Conservation (phyloP, 2,888 invertebrate species). For the Steromphala cineraria region DNA sequence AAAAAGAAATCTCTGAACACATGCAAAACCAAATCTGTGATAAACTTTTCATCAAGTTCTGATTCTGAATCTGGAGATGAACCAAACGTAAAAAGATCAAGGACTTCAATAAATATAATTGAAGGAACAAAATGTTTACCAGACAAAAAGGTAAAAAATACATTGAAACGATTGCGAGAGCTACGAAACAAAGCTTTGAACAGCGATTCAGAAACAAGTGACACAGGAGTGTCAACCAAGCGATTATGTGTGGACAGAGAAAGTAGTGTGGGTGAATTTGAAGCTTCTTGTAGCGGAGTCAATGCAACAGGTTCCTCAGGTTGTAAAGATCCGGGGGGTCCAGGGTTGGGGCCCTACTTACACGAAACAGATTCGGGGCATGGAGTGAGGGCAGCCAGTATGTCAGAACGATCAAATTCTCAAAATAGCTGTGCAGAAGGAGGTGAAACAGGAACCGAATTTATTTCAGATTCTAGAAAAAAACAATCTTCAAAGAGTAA, state of each 20-base stretch:
- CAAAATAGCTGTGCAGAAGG: not conserved
- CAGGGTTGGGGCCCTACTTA: slow-evolving; percentile 43
- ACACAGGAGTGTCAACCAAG: slow-evolving; percentile 28
- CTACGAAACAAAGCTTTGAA: slow-evolving; percentile 49
- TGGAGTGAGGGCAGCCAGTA: not conserved
- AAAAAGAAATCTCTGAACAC: slow-evolving; percentile 36
- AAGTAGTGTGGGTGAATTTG: not conserved
- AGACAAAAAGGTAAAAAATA: slow-evolving; percentile 30
- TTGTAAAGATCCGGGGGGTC: slow-evolving; percentile 9
- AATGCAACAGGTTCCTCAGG: not conserved
- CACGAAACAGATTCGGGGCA: slow-evolving; percentile 30
- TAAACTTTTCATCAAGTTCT: slow-evolving; percentile 25
- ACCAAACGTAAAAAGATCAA: not conserved
- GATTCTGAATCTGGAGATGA: slow-evolving; percentile 33
- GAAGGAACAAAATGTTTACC: slow-evolving; percentile 17
- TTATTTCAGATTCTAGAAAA: no score
- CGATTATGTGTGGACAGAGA: slow-evolving; percentile 13
- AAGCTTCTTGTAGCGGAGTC: slow-evolving; percentile 8
- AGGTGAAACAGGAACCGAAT: no score
- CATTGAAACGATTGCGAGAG: slow-evolving; percentile 51
- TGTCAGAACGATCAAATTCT: not conserved
- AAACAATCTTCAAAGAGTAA: no score
- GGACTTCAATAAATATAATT: not conserved
- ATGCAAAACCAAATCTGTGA: slow-evolving; percentile 26
- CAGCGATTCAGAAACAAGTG: slow-evolving; percentile 42